phyloP scores from a whole-genome alignment of 2,888 invertebrate species.

The Netelia virgata region DNA sequence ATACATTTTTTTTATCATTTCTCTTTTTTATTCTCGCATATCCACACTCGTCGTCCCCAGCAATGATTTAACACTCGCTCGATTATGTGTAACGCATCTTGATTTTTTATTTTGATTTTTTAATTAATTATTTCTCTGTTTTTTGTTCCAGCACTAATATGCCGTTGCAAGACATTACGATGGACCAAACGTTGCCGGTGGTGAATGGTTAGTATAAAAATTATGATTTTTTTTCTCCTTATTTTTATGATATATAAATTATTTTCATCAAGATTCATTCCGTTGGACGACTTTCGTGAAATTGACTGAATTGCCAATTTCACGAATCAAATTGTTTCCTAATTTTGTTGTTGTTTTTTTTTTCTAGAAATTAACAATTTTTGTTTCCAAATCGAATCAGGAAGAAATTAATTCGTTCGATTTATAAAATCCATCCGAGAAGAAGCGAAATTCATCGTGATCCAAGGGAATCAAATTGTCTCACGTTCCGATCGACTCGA shows the following conservation, averaged over 20 bases:
- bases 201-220: slow-evolving; percentile 76
- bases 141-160: slow-evolving; percentile 79
- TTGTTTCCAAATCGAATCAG: too few species aligned
- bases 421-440: too few species aligned
- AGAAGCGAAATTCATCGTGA: too few species aligned
- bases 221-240: not conserved
- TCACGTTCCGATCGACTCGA: not conserved
- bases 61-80: not conserved
- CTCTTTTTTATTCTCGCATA: slow-evolving; percentile 42
- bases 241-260: not conserved
- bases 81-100: not conserved
- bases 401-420: too few species aligned
- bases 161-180: slow-evolving; percentile 79
- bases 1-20: not conserved
- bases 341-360: not conserved
- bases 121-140: slow-evolving; percentile 16
- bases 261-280: not conserved
- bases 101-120: not conserved
- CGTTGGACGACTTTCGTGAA: not conserved
- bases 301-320: not conserved
- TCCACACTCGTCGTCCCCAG: not conserved
- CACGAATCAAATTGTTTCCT: not conserved
- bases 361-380: not conserved
- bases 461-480: too few species aligned
- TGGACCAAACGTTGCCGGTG: slow-evolving; percentile 77